phyloP scores from a whole-genome alignment of 1,140 invertebrate genomes.

The Yoshiicerus persimilis region DNA sequence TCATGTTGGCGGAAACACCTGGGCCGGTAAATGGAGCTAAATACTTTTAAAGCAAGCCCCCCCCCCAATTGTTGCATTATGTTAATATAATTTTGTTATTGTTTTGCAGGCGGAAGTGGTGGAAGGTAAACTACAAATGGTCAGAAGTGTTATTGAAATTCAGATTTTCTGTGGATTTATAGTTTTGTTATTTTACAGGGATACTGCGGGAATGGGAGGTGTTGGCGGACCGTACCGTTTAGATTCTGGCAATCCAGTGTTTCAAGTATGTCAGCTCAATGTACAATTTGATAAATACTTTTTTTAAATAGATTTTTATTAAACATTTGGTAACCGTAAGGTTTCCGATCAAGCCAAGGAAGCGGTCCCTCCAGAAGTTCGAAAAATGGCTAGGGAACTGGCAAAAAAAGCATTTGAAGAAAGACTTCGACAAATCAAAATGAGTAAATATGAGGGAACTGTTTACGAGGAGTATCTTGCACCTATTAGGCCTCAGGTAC shows the following conservation, averaged over 20 bases:
- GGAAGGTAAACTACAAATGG: conserved; percentile 55
- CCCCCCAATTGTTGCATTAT: no score
- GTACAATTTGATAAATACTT: no score
- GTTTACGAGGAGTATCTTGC: conserved; percentile 76
- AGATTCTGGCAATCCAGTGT: conserved; percentile 88
- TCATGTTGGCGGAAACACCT: conserved; percentile 94
- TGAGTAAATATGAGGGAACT: conserved; percentile 90
- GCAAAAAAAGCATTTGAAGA: conserved; percentile 85
- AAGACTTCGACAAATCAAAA: conserved; percentile 85
- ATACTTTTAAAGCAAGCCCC: no score
- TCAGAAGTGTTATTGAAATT: background rate
- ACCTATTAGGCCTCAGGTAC: conserved; percentile 75
- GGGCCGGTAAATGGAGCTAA: conserved; percentile 72
- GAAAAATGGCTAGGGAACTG: conserved; percentile 88
- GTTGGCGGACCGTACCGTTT: conserved; percentile 88
- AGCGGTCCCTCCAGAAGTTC: conserved; percentile 83
- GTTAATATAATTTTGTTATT: background rate
- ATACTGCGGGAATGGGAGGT: conserved; percentile 91
- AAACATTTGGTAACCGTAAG: conserved; percentile 53
- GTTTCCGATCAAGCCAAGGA: conserved; percentile 87
- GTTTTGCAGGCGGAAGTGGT: conserved; percentile 77
- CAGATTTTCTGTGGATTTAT: background rate
- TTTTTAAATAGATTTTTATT: background rate
- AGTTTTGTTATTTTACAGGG: conserved; percentile 57
- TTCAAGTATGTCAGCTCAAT: conserved; percentile 64